These are phyloP conservation scores for Anarrhichthys ocellatus DNA, from an alignment of 2,113 vertebrate genomes.

Conservation along the genomic window DNA sequence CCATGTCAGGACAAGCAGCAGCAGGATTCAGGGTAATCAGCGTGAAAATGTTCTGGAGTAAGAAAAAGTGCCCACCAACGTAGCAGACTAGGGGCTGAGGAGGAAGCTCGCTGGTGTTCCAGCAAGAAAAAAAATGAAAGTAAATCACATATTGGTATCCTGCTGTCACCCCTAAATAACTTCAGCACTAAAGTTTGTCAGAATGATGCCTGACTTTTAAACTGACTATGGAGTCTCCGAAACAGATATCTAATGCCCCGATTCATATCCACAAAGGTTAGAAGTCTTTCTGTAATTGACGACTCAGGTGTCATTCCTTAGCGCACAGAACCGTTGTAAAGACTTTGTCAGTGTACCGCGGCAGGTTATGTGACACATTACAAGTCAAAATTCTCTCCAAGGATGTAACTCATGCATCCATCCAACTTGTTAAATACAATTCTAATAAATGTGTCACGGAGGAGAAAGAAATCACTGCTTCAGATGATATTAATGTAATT, in stretches of 20 bases:
- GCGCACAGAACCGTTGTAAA: neutral
- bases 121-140: conserved; percentile 14
- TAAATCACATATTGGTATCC: conserved; percentile 37
- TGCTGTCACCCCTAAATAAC: conserved; percentile 31
- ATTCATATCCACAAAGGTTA: conserved; percentile 5
- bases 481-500: neutral
- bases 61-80: conserved; percentile 59
- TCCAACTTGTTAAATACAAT: neutral
- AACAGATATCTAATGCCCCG: neutral
- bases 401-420: neutral
- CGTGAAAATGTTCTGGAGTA: conserved; percentile 42
- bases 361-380: neutral
- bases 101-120: conserved; percentile 25
- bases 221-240: neutral
- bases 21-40: conserved; percentile 62
- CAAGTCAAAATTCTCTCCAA: neutral
- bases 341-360: neutral
- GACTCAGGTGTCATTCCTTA: neutral
- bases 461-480: neutral
- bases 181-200: neutral
- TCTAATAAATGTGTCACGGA: neutral
- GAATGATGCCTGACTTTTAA: conserved; percentile 24
- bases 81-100: conserved; percentile 23
- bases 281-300: conserved; percentile 9
- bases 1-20: conserved; percentile 67